Base-by-base conservation (phyloP, 2,888 invertebrate species). In the Trachelus troglodyta region DNA sequence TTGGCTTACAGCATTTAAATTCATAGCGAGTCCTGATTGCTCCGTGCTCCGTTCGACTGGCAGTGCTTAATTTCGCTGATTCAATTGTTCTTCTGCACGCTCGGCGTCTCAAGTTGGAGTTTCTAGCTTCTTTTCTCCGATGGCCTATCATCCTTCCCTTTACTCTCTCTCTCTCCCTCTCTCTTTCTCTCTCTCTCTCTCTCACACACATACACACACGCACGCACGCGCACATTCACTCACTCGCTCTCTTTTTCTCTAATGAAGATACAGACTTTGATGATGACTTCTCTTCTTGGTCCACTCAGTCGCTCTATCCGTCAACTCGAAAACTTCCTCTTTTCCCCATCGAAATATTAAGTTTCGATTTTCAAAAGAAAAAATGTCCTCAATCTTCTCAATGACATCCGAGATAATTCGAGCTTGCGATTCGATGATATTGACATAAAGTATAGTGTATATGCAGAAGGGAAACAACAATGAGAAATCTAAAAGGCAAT, bases 61-160 rank as follows among this genome's bases (percentile, higher is more conserved):
- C 77, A 76, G 74, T 69, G 81, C 81, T 84, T 83, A 82, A 83
- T 87, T 86, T 83, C 81, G 81, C 85, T 87, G 85, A 88, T 88
- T 87, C 86, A 79, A 87, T 87, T 88, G 85, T 86, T 82, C 82
- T 78, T 69, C 75, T 71, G 34, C 71, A 69, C 56, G 37, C 75
- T 75, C 75, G 56, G 37, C 69, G 76, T 71, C 56, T 56, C 23
- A 56, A 56, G 9, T 1, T 56, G 23, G 9, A 56, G 73, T 77
- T 69, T 74, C 76, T 71, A 74, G 81, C 78, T 78, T 73, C 73
- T 75, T 71, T 69, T 77, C 74, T 76, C 69, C n/a, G 69, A 75
- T 74, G 35, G 68, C 68, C 77, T 34, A 78, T 40, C 76, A 74
- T 35, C 75, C 69, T 78, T 79, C 71, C 31, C 34, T 56, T 73